A percentile compares a stretch with the other conserved stretches of the same genome.
Evolutionary conservation across 2,888 invertebrate species (phyloP).

Genomic region (Drosophila pegasa): DNA sequence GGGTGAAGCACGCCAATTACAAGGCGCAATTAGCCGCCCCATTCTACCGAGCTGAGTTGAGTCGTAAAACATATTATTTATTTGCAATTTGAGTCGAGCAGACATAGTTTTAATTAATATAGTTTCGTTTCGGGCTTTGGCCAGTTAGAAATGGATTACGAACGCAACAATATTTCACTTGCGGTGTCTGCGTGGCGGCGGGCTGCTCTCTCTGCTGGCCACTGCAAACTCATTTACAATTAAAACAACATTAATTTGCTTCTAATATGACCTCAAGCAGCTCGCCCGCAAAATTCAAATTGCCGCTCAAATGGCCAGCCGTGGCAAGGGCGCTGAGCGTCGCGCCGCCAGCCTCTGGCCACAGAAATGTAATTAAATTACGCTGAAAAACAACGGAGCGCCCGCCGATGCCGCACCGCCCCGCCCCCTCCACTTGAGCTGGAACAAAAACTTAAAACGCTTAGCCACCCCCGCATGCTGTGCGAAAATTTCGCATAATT

Average conservation of each 20-base stretch:
- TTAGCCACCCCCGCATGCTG: slow-evolving; percentile 70
- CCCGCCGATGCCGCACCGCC: background rate
- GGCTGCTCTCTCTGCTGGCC: slow-evolving; percentile 22
- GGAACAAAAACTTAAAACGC: slow-evolving; percentile 70
- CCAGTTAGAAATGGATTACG: slow-evolving; percentile 1
- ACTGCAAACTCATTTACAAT: slow-evolving; percentile 76
- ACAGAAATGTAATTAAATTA: slow-evolving; percentile 81
- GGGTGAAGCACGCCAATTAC: slow-evolving; percentile 46
- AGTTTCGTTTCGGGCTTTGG: background rate
- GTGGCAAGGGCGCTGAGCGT: background rate
- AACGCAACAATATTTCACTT: slow-evolving; percentile 12
- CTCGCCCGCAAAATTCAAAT: slow-evolving; percentile 65
- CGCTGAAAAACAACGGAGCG: slow-evolving; percentile 65
- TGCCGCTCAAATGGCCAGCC: slow-evolving; percentile 53
- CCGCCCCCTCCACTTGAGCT: background rate
- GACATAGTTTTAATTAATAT: slow-evolving; percentile 12
- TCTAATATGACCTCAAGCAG: slow-evolving; percentile 79
- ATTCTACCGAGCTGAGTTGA: background rate
- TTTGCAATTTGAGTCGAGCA: background rate
- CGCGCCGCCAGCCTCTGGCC: slow-evolving; percentile 44
- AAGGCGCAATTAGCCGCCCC: slow-evolving; percentile 53
- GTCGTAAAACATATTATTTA: background rate
- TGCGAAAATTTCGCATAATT: slow-evolving; percentile 81
- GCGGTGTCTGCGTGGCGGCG: background rate
- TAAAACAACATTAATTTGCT: slow-evolving; percentile 79